Conservation (phyloP, 2,113 vertebrate genomes). For the Aldabrachelys gigantea region DNA sequence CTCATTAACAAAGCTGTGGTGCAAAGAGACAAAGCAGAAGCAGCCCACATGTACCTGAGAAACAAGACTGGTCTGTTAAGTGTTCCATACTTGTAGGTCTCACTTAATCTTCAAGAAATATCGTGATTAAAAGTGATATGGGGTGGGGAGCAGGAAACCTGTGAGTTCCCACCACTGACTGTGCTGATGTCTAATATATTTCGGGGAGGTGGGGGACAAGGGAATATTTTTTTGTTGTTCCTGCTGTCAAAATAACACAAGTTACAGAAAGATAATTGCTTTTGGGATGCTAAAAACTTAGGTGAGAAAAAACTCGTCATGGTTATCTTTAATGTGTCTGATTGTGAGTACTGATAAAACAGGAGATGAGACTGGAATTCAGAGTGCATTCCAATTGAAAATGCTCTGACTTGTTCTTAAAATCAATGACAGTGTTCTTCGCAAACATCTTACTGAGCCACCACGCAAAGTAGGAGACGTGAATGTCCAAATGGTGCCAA, state of each 20-base stretch:
- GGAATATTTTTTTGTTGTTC: neutral
- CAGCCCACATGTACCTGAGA: neutral
- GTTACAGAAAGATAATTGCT: neutral
- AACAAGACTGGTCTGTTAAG: neutral
- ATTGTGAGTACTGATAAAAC: neutral
- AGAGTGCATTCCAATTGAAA: neutral
- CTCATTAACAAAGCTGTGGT: neutral
- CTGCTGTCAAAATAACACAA: neutral
- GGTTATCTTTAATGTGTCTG: neutral
- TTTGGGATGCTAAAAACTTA: neutral
- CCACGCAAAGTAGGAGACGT: neutral
- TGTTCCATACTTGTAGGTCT: neutral
- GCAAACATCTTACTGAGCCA: neutral
- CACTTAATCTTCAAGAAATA: neutral
- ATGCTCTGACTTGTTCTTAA: neutral
- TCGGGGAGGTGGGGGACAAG: neutral
- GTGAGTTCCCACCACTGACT: neutral
- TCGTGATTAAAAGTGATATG: neutral
- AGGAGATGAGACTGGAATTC: neutral
- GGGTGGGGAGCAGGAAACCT: neutral
- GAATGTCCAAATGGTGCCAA: neutral
- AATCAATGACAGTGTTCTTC: neutral
- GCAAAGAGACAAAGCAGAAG: neutral
- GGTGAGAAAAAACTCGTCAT: neutral
- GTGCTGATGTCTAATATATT: too few species aligned